phyloP scores from a whole-genome alignment of 2,113 vertebrate species.

The Phainopepla nitens region DNA sequence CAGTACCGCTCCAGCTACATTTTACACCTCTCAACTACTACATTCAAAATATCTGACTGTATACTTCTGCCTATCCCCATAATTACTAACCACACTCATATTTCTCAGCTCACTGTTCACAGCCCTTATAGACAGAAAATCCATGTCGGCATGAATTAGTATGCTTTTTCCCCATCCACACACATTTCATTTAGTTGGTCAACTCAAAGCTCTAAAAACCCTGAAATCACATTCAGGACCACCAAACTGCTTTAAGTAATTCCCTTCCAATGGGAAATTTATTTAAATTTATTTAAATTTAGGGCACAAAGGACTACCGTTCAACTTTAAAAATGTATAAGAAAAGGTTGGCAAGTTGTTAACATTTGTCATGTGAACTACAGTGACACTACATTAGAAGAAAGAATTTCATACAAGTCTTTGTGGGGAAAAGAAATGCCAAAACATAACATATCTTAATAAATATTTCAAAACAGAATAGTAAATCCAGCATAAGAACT shows the following conservation, averaged over 20 bases:
- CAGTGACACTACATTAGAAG: not conserved
- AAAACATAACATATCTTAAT: not conserved
- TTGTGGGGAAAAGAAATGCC: not conserved
- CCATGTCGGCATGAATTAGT: not conserved
- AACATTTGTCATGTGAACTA: not conserved
- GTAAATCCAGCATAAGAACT: not conserved
- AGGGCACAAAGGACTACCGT: not conserved
- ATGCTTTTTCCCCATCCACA: not conserved
- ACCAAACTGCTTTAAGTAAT: not conserved
- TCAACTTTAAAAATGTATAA: not conserved
- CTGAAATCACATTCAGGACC: not conserved
- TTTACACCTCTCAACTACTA: not conserved
- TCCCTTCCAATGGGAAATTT: not conserved
- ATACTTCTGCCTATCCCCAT: not conserved
- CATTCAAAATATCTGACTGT: not conserved
- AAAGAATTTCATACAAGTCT: not conserved
- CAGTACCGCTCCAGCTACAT: not conserved
- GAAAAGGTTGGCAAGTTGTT: not conserved
- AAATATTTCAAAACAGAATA: not conserved
- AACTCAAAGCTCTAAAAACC: not conserved
- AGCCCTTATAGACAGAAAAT: not conserved
- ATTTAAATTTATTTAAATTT: not conserved
- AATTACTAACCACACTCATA: not conserved
- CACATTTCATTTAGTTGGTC: not conserved
- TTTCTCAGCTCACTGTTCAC: not conserved